Evolutionary conservation across 1,140 invertebrate species (phyloP), one percentile per base, ranked within the genome.

Genomic region (Drosophila equinoxialis): DNA sequence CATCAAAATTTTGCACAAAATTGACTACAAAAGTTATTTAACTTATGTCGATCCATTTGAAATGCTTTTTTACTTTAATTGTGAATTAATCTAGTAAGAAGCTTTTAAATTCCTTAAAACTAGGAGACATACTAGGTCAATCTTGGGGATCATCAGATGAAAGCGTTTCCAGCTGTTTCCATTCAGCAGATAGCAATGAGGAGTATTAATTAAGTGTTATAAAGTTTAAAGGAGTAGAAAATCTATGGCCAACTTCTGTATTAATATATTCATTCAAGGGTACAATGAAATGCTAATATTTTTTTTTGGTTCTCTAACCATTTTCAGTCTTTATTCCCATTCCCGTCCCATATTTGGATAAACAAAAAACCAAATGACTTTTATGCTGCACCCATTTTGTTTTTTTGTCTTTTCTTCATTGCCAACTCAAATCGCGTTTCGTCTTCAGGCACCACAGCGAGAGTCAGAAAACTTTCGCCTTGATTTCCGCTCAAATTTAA

Each of bases 401-500:
- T 30, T 30, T 30, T 30, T 30, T 30, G 30, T 30, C 30, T 42
- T 48, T 23, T 65, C 11, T 35, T 55, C 45, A 48, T 62, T 33
- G 64, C 45, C 45, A 51, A 51, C 45, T n/a, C 45, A 51, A 51
- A 51, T 51, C 45, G 45, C 45, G 45, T 69, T 57, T 61, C 26
- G 35, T 66, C 57, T 64, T 69, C 54, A 45, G 51, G 37, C 39
- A 33, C 14, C 33, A 6, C 63, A 59, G 37, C 51, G 59, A 58
- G 48, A 66, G 45, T 51, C 13, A 51, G 30, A 30, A 51, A 79
- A 77, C 74, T 79, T 79, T 79, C 77, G 71, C 74, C 71, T 63
- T 41, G 71, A 65, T 70, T 77, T 74, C 74, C 77, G 74, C 55
- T 77, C 26, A 73, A 78, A 73, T 64, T 64, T 51, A 66, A 77